phyloP scores from a whole-genome alignment of 2,113 vertebrate species.

The Campylorhamphus procurvoides region DNA sequence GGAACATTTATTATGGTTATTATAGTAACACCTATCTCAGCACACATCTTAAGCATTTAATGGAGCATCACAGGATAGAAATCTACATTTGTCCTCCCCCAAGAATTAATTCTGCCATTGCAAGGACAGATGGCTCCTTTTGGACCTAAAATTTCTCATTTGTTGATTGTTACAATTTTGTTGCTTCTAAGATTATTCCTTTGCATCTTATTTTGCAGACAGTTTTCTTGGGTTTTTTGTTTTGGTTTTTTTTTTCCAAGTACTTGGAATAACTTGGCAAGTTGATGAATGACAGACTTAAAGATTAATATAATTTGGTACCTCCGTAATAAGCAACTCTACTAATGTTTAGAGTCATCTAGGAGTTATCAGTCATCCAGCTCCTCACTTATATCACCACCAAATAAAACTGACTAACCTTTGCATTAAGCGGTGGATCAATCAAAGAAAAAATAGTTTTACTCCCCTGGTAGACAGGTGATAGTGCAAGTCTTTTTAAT shows the following conservation, averaged over 20 bases:
- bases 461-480: background rate
- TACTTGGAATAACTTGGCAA: background rate
- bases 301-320: background rate
- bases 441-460: background rate
- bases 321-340: background rate
- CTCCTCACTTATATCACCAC: background rate
- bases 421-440: background rate
- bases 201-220: background rate
- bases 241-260: background rate
- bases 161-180: background rate
- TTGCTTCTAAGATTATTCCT: background rate
- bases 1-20: slow-evolving; percentile 36
- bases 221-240: too few relatives aligned
- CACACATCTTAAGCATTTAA: slow-evolving; percentile 35
- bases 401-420: background rate
- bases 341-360: background rate
- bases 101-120: background rate
- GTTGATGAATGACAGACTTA: background rate
- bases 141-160: background rate
- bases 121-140: background rate
- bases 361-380: background rate
- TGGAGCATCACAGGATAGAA: slow-evolving; percentile 31
- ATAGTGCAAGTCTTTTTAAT: background rate
- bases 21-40: slow-evolving; percentile 23
- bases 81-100: slow-evolving; percentile 16